Base-by-base conservation (phyloP, 2,797 vertebrate species). In the Bucorvus abyssinicus region DNA sequence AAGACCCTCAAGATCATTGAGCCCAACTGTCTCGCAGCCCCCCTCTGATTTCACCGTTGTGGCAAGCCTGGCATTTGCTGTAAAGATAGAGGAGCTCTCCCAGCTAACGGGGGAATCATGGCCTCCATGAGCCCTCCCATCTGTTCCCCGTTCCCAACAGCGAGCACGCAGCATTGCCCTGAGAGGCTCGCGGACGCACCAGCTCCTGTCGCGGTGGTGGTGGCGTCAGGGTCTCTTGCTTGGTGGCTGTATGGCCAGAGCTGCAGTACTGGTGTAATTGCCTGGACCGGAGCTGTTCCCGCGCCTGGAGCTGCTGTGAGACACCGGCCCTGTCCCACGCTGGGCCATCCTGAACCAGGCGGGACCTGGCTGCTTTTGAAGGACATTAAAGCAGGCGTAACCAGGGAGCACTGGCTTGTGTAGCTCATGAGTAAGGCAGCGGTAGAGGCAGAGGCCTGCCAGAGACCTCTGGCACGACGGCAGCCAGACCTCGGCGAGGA, bases 401-500 rank as follows among this genome's bases (percentile, higher is more conserved):
- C 29, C 42, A 71, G 57, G 67, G 57, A 85, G 29, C 38, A 20
- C 56, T 38, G 34, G 26, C 34, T 68, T 47, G 44, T 60, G 40
- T 40, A 80, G 30, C 11, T 52, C 47, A 32, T 32, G 52, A 78
- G 57, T 49, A 71, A 64, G 10, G 38, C 0, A 26, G 60, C 5
- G 82, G 87, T 38, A 71, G 75, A 53, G 74, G 49, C 60, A 67
- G 64, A 89, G 75, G 71, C 71, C 91, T 88, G 34, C 21, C 63
- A 63, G 84, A 90, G 85, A 86, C 91, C 83, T 94, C 85, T 73
- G 34, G 38, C 0, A 0, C 63, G 93, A 87, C 69, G 63, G 34
- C 47, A 93, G 77, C 38, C 91, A 94, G 90, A 86, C 73, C 79
- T 94, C 76, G 68, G 83, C 42, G 55, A 75, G 90, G 94, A 86